Evolutionary conservation across 2,113 vertebrate species (phyloP).

Genomic region (Marcusenius ussheri): DNA sequence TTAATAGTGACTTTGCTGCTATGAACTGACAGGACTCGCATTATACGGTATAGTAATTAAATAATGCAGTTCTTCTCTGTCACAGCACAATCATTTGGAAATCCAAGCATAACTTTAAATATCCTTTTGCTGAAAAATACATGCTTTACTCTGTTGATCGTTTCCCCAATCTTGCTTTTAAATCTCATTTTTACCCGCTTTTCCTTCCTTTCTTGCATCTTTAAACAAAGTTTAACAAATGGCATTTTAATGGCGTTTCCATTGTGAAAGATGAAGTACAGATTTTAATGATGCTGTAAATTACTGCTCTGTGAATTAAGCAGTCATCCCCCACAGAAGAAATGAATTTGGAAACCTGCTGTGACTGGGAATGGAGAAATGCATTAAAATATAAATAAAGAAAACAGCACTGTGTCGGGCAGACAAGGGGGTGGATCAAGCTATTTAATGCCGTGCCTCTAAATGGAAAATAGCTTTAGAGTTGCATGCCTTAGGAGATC

Average conservation of each 20-base stretch:
- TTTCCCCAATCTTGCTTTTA: not conserved
- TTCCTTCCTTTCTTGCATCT: not conserved
- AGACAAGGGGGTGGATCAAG: constrained; percentile 25
- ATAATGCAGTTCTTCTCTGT: not conserved
- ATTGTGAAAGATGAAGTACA: not conserved
- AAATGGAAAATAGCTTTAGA: constrained; percentile 20
- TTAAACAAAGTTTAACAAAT: not conserved
- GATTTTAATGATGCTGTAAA: not conserved
- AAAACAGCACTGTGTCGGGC: constrained; percentile 11
- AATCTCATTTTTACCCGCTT: not conserved
- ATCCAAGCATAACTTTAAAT: not conserved
- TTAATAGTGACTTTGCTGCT: not conserved
- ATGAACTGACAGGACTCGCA: not conserved
- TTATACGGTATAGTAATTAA: not conserved
- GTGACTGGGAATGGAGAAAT: constrained; percentile 24
- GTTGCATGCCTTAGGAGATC: not conserved
- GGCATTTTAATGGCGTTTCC: not conserved
- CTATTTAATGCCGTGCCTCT: not conserved
- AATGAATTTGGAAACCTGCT: constrained; percentile 29
- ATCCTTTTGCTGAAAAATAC: not conserved
- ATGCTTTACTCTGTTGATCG: not conserved
- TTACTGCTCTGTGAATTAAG: constrained; percentile 17
- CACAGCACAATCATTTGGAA: not conserved
- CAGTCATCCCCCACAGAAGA: not conserved
- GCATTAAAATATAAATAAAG: constrained; percentile 13